These are phyloP conservation scores for Melanostoma mellinum DNA, from an alignment of 2,888 invertebrate genomes.

Conservation along the genomic window DNA sequence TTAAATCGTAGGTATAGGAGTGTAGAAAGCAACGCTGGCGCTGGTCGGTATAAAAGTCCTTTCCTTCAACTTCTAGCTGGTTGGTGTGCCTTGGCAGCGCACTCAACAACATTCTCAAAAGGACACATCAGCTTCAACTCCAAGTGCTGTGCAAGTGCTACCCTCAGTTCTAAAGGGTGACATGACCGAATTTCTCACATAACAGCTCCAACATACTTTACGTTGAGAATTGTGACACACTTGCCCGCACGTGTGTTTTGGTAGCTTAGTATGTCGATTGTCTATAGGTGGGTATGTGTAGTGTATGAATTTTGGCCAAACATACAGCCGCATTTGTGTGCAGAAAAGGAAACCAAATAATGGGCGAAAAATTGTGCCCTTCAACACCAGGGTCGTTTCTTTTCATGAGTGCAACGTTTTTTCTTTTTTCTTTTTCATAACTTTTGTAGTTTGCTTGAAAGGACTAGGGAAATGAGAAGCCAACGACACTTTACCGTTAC, in stretches of 20 bases:
- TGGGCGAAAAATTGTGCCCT: slow-evolving; percentile 64
- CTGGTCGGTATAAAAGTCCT: too few relatives aligned
- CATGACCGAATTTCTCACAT: slow-evolving; percentile 65
- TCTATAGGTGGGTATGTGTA: neutral
- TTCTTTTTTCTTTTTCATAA: slow-evolving; percentile 21
- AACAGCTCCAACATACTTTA: slow-evolving; percentile 22
- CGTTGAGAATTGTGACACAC: slow-evolving; percentile 52
- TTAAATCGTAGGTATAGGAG: slow-evolving; percentile 5
- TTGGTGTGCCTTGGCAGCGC: slow-evolving; percentile 9
- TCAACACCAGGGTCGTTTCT: slow-evolving; percentile 58
- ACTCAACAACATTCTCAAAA: slow-evolving; percentile 44
- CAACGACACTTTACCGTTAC: slow-evolving; percentile 40
- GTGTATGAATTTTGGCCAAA: slow-evolving; percentile 38
- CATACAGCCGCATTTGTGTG: neutral
- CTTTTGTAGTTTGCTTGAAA: slow-evolving; percentile 42
- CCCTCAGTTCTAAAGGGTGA: slow-evolving; percentile 26
- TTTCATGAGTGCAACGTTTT: slow-evolving; percentile 39
- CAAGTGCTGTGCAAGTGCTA: slow-evolving; percentile 2
- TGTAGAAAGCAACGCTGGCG: too few relatives aligned
- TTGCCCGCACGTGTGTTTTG: slow-evolving; percentile 10
- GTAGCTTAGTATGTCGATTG: slow-evolving; percentile 8
- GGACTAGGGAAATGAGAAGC: slow-evolving; percentile 50
- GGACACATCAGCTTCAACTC: slow-evolving; percentile 42
- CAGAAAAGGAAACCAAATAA: slow-evolving; percentile 56
- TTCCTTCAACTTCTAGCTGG: neutral